Evolutionary conservation across 1,140 invertebrate genomes (phyloP), one percentile per base, ranked within the genome.

Genomic region (Globodera rostochiensis): DNA sequence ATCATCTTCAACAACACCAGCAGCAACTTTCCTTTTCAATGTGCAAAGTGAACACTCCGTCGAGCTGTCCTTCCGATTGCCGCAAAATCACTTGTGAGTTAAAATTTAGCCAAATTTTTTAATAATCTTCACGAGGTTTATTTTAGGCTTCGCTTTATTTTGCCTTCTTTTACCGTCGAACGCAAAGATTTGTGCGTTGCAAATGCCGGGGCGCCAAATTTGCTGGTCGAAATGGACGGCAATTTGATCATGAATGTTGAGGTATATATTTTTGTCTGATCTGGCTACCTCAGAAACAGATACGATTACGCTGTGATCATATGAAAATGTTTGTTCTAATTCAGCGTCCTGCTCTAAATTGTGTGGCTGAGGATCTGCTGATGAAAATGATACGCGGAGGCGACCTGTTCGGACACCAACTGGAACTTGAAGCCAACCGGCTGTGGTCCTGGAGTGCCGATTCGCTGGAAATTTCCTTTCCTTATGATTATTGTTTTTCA

Each of bases 401-500:
- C 45, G 57, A 64, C n/a, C 57, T 64, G 57, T 71, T 70, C 80
- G 60, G 85, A 83, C 21, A 82, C 83, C 79, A 82, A 49, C 80
- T 90, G 0, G 19, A 67, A 9, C 76, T 79, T 11, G 60, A 81
- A 15, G 84, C 82, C 19, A 90, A 90, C 78, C 82, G 82, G n/a
- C 80, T 86, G 47, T 90, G 91, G 91, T 87, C 90, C 53, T 92
- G 95, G 15, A 92, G 92, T 49, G 93, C 95, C 77, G 92, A 93
- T 49, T 92, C 92, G 5, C 92, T 95, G 9, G 92, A 93, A 82
- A 92, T 95, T 69, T 92, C 94, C 69, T 97, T 98, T 89, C 96
- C 96, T 0, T 95, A 97, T 90, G 93, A 95, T 78, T 97, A 97
- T 90, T 93, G 96, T 86, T 98, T 97, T 91, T 94, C 96, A 15